Evolutionary conservation across 2,888 invertebrate genomes (phyloP), one percentile per base, ranked within the genome.

Genomic region (Cabera pusaria): DNA sequence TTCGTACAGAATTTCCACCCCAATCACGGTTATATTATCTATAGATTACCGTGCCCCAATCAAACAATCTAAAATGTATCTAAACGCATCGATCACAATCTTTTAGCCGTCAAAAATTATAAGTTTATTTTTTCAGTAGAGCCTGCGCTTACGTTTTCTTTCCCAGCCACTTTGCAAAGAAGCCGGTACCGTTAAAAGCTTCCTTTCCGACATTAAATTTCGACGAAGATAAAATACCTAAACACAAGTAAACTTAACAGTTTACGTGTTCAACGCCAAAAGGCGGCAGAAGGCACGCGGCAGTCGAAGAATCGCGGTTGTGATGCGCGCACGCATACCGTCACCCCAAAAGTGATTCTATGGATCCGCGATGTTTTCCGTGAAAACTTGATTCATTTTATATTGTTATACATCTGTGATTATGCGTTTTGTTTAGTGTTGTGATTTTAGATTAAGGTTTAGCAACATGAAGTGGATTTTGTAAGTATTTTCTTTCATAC

Each of bases 391-490:
- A 45, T 29, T 18, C 16, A 19, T 37, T 31, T 5, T 10, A 25
- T 3, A 22, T 23, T 20, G 16, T 38, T 26, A 10, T 5, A 42
- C 37, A 51, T 39, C 33, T 53, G 59, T 59, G 59, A 52, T 43
- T 47, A 49, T 50, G 49, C 26, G 35, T 34, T 32, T 42, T 23
- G 37, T 47, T 40, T 32, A 22, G 44, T 45, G 56, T 51, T 51
- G 56, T 58, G 54, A 47, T 46, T 43, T 46, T 37, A 17, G 35
- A 49, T 46, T 42, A 40, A 26, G 36, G 12, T 23, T 32, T 17
- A 27, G 14, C 48, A 56, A 48, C 29, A 62, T 59, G 62, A 45
- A 48, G 45, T 19, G 32, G 36, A 29, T 52, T 50, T 48, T 59
- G 62, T 62, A 21, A 62, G 62, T 62, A 39, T 20, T 21, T 26